These are phyloP conservation scores for Cheirogaleus medius DNA, from an alignment of 2,113 vertebrate species.

Conservation along the genomic window DNA sequence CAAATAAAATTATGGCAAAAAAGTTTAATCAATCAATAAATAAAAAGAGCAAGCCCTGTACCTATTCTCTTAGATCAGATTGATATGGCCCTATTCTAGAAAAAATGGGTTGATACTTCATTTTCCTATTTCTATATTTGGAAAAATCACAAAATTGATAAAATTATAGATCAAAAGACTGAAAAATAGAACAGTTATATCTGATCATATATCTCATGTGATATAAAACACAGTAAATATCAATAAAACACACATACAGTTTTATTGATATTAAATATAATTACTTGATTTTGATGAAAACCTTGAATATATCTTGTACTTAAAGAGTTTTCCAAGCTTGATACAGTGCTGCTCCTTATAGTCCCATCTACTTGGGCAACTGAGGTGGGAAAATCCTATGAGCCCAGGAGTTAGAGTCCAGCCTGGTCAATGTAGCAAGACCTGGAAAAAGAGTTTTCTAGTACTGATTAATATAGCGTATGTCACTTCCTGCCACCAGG, in stretches of 20 bases:
- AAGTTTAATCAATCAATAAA: neutral
- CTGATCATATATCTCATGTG: neutral
- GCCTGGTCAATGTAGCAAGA: neutral
- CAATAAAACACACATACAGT: constrained; percentile 53
- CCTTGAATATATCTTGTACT: constrained; percentile 78
- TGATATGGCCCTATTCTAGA: neutral
- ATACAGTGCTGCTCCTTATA: neutral
- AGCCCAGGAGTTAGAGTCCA: neutral
- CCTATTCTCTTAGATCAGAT: neutral
- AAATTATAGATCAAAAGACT: neutral
- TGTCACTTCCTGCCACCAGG: constrained; percentile 79
- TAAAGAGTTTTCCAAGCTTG: constrained; percentile 71
- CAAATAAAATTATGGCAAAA: constrained; percentile 43
- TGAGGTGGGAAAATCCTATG: neutral
- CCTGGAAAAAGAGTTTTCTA: constrained; percentile 71
- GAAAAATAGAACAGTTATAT: constrained; percentile 19
- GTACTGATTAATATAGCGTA: constrained; percentile 78
- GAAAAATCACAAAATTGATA: constrained; percentile 38
- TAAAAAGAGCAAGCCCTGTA: neutral
- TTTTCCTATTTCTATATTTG: constrained; percentile 46
- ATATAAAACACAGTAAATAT: no score
- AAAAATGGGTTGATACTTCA: neutral
- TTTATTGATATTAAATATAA: constrained; percentile 82
- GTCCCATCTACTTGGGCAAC: neutral
- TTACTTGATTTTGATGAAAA: constrained; percentile 82